Base-by-base conservation (phyloP, 2,888 invertebrate genomes). In the Drosophila algonquin region DNA sequence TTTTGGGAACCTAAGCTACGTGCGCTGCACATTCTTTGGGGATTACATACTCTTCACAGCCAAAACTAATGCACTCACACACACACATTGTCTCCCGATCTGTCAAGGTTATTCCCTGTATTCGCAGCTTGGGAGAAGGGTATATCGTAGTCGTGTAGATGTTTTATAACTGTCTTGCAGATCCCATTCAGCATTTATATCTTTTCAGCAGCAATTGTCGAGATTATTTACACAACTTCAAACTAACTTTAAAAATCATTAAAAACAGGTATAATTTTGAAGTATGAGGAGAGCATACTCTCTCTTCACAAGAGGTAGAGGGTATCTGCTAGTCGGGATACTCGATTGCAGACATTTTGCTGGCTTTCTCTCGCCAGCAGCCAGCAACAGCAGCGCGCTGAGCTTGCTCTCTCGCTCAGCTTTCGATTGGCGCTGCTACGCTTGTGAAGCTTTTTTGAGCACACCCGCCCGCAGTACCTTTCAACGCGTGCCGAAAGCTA, bases 401-500 rank as follows among this genome's bases (percentile, higher is more conserved):
- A 40, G 40, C 40, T 40, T 40, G 40, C 40, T 40, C 40, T 40
- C 40, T 40, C 40, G 40, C 27, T 24, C 14, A 18, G 32, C 44
- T 40, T 40, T 55, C 44, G 14, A 40, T 35, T 40, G 40, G 40
- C 7, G 40, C 5, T 14, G 24, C 30, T 30, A 2, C 30, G 30
- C 7, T 30, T 30, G 40, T 6, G n/a, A 40, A 40, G 40, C 40
- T 40, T 40, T 40, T 40, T 6, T 12, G 35, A 35, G 35, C 35
- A 4, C 35, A 35, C 35, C 14, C 40, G 40, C 40, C 40, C 40
- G 40, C 40, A 40, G 40, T 40, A 40, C 40, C 40, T 14, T 40
- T 40, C 40, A 40, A 40, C 40, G 40, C n/a, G 40, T 40, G 40
- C 40, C 40, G n/a, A 40, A 40, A 40, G 72, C 73, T 73, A 65